Percentiles rank a stretch among this genome's conserved stretches.
Evolutionary conservation across 2,113 vertebrate genomes (phyloP).

Genomic region (Anoplopoma fimbria): DNA sequence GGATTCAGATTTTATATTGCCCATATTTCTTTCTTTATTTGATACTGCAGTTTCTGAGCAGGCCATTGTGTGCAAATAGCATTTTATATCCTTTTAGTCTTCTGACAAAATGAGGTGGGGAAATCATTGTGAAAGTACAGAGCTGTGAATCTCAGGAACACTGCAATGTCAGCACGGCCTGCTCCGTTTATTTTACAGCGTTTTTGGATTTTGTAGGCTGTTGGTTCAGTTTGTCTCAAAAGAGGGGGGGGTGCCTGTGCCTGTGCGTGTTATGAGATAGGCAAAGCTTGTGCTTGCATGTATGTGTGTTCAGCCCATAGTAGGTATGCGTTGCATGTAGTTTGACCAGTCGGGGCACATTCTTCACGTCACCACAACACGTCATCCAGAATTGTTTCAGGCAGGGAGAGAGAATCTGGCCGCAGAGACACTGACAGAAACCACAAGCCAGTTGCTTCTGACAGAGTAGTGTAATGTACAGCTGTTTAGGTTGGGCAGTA

Average conservation of each 20-base stretch:
- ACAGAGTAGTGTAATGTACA: not conserved
- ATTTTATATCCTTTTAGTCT: conserved; percentile 1
- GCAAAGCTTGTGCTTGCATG: not conserved
- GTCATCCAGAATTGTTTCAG: conserved; percentile 54
- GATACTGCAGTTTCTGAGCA: not conserved
- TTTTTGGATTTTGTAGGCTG: conserved; percentile 2
- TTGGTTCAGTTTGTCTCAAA: conserved; percentile 6
- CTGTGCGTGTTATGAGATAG: not conserved
- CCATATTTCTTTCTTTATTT: not conserved
- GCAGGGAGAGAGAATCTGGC: not conserved
- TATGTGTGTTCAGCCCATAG: conserved; percentile 43
- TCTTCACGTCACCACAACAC: conserved; percentile 37
- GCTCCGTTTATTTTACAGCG: conserved; percentile 15
- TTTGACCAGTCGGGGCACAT: conserved; percentile 68
- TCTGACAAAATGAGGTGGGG: conserved; percentile 17
- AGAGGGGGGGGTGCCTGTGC: too few species aligned
- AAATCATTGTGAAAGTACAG: conserved; percentile 38
- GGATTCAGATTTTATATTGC: conserved; percentile 7
- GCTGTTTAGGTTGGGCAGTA: conserved; percentile 31
- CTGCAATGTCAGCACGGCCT: conserved; percentile 28
- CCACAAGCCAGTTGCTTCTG: conserved; percentile 32
- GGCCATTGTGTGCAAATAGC: not conserved
- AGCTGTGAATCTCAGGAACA: conserved; percentile 7
- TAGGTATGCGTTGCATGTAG: conserved; percentile 53
- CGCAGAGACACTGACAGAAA: conserved; percentile 14